phyloP scores from a whole-genome alignment of 1,140 invertebrate species.

The Penaeus vannamei region DNA sequence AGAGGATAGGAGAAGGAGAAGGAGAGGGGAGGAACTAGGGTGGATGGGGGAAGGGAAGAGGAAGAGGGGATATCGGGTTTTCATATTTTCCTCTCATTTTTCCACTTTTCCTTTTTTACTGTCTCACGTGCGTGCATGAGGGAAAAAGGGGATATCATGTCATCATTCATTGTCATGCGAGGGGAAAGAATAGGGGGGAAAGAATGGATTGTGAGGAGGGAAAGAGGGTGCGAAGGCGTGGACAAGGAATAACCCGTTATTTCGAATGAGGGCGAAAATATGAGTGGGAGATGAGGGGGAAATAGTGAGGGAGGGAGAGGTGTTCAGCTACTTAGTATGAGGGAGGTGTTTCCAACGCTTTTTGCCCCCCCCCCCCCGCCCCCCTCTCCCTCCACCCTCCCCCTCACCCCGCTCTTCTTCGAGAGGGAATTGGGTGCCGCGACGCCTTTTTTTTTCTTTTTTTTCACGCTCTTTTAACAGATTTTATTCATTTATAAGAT shows the following conservation, averaged over 20 bases:
- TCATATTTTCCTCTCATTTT: not conserved
- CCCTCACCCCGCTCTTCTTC: not conserved
- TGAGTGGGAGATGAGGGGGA: too few species aligned
- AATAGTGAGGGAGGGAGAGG: too few species aligned
- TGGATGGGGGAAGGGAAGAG: too few species aligned
- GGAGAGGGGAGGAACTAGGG: too few species aligned
- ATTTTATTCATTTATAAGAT: not conserved
- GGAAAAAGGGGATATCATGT: not conserved
- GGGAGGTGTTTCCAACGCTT: not conserved
- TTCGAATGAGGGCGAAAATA: too few species aligned
- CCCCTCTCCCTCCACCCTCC: not conserved
- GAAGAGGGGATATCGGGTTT: not conserved
- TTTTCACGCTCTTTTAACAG: not conserved
- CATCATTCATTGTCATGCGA: not conserved
- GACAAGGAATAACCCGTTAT: too few species aligned
- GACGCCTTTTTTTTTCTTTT: not conserved
- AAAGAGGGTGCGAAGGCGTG: too few species aligned
- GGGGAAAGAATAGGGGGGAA: too few species aligned
- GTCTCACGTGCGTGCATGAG: not conserved
- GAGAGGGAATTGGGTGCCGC: too few species aligned
- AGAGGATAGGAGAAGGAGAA: too few species aligned
- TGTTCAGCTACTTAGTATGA: not conserved
- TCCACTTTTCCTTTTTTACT: not conserved
- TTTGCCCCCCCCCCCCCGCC: not conserved
- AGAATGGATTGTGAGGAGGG: too few species aligned